Conservation (phyloP, 2,797 vertebrate genomes). For the Neoniphon sammara region DNA sequence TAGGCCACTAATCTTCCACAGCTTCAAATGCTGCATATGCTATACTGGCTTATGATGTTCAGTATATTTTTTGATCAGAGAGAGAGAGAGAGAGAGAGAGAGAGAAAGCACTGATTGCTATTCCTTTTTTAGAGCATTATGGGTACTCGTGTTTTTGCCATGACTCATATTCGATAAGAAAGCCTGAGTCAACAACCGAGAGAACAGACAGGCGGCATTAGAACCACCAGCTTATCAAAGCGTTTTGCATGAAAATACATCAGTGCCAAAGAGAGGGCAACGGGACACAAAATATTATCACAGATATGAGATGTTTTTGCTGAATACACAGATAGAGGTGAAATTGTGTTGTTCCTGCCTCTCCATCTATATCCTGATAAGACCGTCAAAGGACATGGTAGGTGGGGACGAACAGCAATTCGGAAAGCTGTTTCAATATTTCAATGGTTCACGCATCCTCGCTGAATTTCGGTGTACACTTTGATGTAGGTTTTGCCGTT, state of each 20-base stretch:
- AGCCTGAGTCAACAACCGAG: constrained; percentile 66
- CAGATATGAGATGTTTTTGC: constrained; percentile 72
- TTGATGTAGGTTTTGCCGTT: constrained; percentile 64
- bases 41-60: not conserved
- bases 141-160: constrained; percentile 39
- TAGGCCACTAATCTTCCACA: not conserved
- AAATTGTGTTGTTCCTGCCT: constrained; percentile 70
- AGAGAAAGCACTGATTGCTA: not conserved
- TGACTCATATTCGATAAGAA: constrained; percentile 60
- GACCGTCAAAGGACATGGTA: constrained; percentile 57
- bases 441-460: constrained; percentile 40
- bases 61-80: not conserved
- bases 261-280: constrained; percentile 59
- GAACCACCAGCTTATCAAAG: constrained; percentile 66
- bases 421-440: constrained; percentile 64
- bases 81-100: constrained; percentile 2
- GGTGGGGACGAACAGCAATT: constrained; percentile 40
- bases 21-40: not conserved
- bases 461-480: constrained; percentile 49
- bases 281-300: constrained; percentile 66
- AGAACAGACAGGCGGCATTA: constrained; percentile 51
- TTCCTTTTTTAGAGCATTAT: constrained; percentile 26
- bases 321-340: constrained; percentile 68
- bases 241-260: constrained; percentile 67
- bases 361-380: constrained; percentile 66